Evolutionary conservation across 2,113 vertebrate species (phyloP).

Genomic region (Vulpes ferrilata): DNA sequence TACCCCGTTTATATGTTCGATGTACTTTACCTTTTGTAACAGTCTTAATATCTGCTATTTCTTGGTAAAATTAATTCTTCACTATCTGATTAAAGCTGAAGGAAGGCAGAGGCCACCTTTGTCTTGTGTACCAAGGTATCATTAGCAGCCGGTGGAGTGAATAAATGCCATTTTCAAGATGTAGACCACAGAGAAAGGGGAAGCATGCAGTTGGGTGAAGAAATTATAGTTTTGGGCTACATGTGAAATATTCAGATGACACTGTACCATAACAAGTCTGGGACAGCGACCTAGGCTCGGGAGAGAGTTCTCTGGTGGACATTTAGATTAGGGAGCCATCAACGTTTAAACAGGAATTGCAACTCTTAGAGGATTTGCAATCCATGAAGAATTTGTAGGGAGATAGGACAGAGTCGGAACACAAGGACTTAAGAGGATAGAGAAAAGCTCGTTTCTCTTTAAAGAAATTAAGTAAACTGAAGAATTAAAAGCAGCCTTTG

Average conservation of each 20-base stretch:
- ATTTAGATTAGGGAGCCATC: background rate
- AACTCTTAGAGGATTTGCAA: background rate
- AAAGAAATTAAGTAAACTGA: background rate
- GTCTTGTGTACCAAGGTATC: background rate
- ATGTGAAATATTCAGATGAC: background rate
- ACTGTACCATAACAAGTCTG: background rate
- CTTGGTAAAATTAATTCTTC: background rate
- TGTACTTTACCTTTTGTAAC: background rate
- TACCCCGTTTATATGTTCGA: rapidly evolving
- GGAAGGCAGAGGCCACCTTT: background rate
- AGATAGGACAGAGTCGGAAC: background rate
- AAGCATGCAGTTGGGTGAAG: background rate
- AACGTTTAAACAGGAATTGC: background rate
- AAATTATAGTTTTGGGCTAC: background rate
- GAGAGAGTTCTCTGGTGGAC: background rate
- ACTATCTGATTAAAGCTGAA: background rate
- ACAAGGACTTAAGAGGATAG: background rate
- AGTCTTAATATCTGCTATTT: background rate
- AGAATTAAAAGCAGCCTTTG: background rate
- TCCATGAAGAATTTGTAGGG: background rate
- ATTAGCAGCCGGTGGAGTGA: background rate
- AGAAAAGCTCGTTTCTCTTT: background rate
- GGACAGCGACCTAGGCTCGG: background rate
- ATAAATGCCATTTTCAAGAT: background rate
- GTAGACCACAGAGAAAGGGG: background rate